phyloP scores from a whole-genome alignment of 2,888 invertebrate genomes.

The Tipula confusa region DNA sequence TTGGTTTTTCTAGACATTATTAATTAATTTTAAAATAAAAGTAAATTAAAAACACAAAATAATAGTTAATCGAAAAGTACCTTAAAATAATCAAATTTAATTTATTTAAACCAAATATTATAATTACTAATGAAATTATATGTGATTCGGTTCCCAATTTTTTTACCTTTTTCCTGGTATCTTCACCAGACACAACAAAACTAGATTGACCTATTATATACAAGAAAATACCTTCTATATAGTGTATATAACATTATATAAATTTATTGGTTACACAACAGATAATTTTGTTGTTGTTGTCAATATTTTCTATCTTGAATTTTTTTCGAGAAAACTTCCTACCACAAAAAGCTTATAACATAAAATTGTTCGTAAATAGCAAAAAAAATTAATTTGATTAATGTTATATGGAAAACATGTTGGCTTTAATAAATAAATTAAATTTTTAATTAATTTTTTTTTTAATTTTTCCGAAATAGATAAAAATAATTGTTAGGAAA shows the following conservation, averaged over 20 bases:
- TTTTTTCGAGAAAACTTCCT: not conserved
- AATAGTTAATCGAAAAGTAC: no score
- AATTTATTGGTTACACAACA: not conserved
- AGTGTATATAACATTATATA: not conserved
- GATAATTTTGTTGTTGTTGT: not conserved
- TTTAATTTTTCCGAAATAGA: not conserved
- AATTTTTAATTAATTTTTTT: not conserved
- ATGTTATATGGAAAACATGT: not conserved
- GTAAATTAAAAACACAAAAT: no score
- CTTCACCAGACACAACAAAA: not conserved
- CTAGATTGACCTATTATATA: not conserved
- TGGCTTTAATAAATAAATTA: not conserved
- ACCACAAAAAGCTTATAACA: not conserved
- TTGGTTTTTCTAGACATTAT: no score
- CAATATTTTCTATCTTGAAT: not conserved
- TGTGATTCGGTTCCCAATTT: not conserved
- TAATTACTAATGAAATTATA: not conserved
- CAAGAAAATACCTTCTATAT: not conserved
- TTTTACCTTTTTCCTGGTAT: not conserved
- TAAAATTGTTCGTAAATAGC: not conserved
- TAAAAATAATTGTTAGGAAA: constrained; percentile 3
- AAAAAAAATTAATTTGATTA: constrained; percentile 5
- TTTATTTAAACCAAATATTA: no score
- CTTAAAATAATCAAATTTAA: no score
- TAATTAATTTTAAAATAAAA: no score